Evolutionary conservation across 1,140 invertebrate species (phyloP), one percentile per base, ranked within the genome.

Genomic region (Drosophila tani): DNA sequence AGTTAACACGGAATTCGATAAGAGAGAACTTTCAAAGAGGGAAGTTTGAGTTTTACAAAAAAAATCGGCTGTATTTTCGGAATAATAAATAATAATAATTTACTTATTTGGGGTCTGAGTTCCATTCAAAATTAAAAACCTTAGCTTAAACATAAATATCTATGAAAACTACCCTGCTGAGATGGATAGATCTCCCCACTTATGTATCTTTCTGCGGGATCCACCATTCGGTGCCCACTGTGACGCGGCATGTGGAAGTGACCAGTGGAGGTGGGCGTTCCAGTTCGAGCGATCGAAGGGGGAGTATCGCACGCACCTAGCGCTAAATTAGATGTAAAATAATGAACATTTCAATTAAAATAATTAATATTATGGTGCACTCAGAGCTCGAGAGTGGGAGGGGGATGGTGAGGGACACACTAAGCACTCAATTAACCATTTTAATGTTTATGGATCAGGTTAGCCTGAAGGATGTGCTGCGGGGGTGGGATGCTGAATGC

Each of bases 311-410:
- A 56, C 78, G 85, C 85, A 85, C 70, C 67, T 69, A 73, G 57
- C 75, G 70, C 79, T 68, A 91, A 91, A 91, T 91, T 91, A 91
- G 84, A 85, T 82, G 83, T 91, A 91, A 91, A 91, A 91, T 91
- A 91, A 92, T 92, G 86, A 91, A 92, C 91, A 91, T 92, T 92
- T 92, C 91, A 92, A 92, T 91, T 92, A 92, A 91, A 92, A 91
- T 92, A 92, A 91, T 92, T 92, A 91, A 91, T 87, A 91, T 82
- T 78, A 91, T 70, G 79, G 59, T 84, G 70, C 79, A 70, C 65
- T 70, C 53, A 27, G 45, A 45, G 55, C 32, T 15, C 12, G 6
- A 24, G 55, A 32, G 45, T 14, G 24, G 59, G 50, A 38, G 45
- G n/a, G 45, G 35, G 45, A 41, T 56, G 79, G 65, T 64, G 65